These are phyloP conservation scores for Progne subis DNA, from an alignment of 2,113 vertebrate genomes.

Conservation along the genomic window DNA sequence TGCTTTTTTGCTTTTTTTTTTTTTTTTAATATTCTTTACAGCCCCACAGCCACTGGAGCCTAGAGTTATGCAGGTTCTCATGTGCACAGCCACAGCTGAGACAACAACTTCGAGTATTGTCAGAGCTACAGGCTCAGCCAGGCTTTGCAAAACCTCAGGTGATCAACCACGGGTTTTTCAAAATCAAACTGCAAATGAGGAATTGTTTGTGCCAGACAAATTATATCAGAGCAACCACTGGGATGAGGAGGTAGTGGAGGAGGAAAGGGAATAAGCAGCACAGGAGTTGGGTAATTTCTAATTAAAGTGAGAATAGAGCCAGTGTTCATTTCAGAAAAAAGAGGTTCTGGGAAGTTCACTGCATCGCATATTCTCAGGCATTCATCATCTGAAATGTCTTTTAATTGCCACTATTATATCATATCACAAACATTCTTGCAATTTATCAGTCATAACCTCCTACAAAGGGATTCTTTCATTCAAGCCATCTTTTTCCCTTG, in stretches of 20 bases:
- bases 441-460: conserved; percentile 41
- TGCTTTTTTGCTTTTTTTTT: neutral
- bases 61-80: neutral
- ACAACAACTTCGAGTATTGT: neutral
- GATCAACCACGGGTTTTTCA: neutral
- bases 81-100: conserved; percentile 4
- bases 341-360: conserved; percentile 36
- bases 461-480: conserved; percentile 61
- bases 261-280: neutral
- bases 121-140: neutral
- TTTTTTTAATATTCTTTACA: neutral
- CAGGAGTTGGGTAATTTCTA: neutral
- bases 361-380: neutral
- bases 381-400: conserved; percentile 43
- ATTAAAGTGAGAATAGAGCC: conserved; percentile 28
- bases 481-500: neutral
- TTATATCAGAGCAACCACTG: neutral
- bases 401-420: conserved; percentile 55
- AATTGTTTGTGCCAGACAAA: neutral
- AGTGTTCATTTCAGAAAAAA: conserved; percentile 33
- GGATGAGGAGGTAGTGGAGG: neutral
- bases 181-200: neutral
- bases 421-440: conserved; percentile 44
- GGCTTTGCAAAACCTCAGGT: neutral
- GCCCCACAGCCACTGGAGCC: neutral